Base-by-base conservation (phyloP, 2,113 vertebrate species). In the Misgurnus anguillicaudatus region DNA sequence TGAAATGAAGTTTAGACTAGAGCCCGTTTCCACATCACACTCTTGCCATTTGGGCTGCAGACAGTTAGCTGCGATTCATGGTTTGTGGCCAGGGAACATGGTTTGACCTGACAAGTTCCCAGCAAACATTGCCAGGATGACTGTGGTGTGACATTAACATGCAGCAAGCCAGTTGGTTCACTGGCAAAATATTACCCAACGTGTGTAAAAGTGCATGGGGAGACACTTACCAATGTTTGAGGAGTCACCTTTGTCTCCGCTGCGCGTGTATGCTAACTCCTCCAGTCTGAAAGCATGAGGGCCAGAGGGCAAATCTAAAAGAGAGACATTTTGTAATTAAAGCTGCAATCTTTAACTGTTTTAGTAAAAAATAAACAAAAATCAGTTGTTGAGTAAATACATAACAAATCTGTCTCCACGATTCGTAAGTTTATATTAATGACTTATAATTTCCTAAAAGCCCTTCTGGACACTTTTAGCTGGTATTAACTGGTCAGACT, bases 241-340 rank as follows among this genome's bases (percentile, higher is more conserved):
- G 14, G 90, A 92, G 87, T 94, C 94, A 83, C 94, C 94, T 88
- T 95, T 97, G 90, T 96, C 94, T 63, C 95, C 93, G 19, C 94
- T 97, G 85, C 95, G 89, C 0, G 93, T 93, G 82, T 88, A 95
- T 39, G 94, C 94, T 78, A 98, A 89, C 11, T 95, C 94, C 87
- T 96, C 94, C 85, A 96, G 88, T 10, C 92, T 87, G 6, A 93
- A 96, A 17, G 85, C 89, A 83, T 94, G 91, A 0, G 90, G 91
- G 19, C 94, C 95, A 17, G 88, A 90, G 77, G 94, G 94, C 57
- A 96, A 86, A 79, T 94, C 94, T 96, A 42, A 45, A 39, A 11
- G 19, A 51, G 55, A 74, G 39, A 76, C 11, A 6, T n/a, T 67
- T 58, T 4, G 14, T 51, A 42, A 63, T 72, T 63, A 31, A 64